A percentile compares a stretch with the other conserved stretches of the same genome.
Evolutionary conservation across 1,140 invertebrate species (phyloP).

Genomic region (Aphaenogaster rudis): DNA sequence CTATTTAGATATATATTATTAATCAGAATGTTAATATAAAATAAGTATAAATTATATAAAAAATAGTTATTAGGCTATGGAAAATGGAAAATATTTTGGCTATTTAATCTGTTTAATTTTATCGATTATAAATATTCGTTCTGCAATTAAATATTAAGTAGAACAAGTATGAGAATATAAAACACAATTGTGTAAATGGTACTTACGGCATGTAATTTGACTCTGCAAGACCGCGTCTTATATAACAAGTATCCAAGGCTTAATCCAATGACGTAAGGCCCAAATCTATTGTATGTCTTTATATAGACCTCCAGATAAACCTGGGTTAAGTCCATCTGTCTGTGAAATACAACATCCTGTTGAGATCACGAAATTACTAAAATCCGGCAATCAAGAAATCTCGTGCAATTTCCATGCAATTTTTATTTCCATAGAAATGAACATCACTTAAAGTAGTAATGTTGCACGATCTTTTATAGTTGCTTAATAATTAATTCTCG

Average conservation of each 20-base stretch:
- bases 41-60: too few species aligned
- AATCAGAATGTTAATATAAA: background rate
- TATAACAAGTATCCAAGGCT: slow-evolving; percentile 82
- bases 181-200: slow-evolving; percentile 46
- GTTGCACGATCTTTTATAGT: background rate
- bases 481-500: background rate
- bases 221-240: slow-evolving; percentile 64
- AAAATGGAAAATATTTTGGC: too few species aligned
- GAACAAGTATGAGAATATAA: background rate
- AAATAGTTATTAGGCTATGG: too few species aligned
- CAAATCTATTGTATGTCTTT: slow-evolving; percentile 81
- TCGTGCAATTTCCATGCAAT: background rate
- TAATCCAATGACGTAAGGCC: slow-evolving; percentile 84
- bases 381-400: slow-evolving; percentile 34
- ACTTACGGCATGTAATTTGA: slow-evolving; percentile 79
- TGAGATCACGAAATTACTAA: slow-evolving; percentile 19
- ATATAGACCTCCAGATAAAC: slow-evolving; percentile 82
- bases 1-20: background rate
- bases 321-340: slow-evolving; percentile 68
- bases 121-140: background rate
- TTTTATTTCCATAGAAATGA: background rate
- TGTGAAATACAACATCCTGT: slow-evolving; percentile 47
- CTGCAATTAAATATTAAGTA: background rate
- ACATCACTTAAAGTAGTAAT: background rate
- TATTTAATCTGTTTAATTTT: slow-evolving; percentile 4